Percentiles rank a stretch among this genome's conserved stretches.
Conservation (phyloP, 2,888 invertebrate genomes). For the Lutraria lutraria region DNA sequence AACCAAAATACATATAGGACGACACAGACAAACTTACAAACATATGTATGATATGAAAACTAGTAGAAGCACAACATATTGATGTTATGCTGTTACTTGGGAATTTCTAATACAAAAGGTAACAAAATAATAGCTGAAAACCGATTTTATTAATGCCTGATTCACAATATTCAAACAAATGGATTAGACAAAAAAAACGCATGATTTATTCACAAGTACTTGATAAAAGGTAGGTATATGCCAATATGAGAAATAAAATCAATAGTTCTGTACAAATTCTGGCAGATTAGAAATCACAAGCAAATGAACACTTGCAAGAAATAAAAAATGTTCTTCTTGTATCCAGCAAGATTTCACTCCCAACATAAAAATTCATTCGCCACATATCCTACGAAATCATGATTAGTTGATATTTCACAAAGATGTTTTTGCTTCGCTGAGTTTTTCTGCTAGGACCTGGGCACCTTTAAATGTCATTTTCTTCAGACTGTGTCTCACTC, state of each 20-base stretch:
- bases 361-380: not conserved
- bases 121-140: not conserved
- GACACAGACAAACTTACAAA: no score
- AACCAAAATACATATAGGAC: no score
- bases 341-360: not conserved
- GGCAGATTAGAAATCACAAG: not conserved
- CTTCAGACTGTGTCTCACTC: slow-evolving; percentile 79
- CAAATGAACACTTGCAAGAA: not conserved
- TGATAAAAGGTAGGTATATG: not conserved
- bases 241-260: not conserved
- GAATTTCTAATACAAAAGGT: not conserved
- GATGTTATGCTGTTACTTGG: not conserved
- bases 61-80: no score
- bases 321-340: not conserved
- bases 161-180: not conserved
- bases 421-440: slow-evolving; percentile 65
- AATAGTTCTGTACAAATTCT: not conserved
- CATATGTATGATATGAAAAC: no score
- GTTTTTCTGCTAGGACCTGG: slow-evolving; percentile 81
- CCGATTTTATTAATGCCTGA: not conserved
- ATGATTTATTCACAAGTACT: not conserved
- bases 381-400: not conserved
- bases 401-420: not conserved
- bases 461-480: slow-evolving; percentile 85
- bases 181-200: not conserved